Conservation (phyloP, 2,888 invertebrate genomes). For the Meandrusa payeni region DNA sequence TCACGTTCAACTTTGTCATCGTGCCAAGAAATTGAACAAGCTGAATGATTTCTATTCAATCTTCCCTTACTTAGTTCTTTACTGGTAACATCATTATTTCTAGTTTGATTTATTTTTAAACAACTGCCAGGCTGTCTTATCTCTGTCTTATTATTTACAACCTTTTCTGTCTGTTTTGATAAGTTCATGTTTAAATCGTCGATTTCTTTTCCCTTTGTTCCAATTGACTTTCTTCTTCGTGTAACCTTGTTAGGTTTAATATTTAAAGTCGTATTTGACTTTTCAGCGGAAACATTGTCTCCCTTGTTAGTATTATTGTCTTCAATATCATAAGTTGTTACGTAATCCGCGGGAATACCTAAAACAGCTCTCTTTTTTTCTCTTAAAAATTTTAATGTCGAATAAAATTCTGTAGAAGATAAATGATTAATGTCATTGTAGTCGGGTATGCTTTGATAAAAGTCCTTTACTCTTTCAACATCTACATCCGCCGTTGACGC, state of each 20-base stretch:
- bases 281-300: too few species aligned
- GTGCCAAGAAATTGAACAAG: constrained; percentile 74
- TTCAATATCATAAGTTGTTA: constrained; percentile 23
- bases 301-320: too few species aligned
- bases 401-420: constrained; percentile 87
- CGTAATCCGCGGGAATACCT: constrained; percentile 54
- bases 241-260: background rate
- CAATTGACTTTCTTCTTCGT: constrained; percentile 1
- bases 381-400: constrained; percentile 83
- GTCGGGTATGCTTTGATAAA: constrained; percentile 90
- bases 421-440: constrained; percentile 89
- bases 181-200: background rate
- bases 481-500: constrained; percentile 59
- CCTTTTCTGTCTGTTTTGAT: background rate
- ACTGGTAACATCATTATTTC: constrained; percentile 39
- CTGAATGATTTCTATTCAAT: constrained; percentile 65
- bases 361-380: constrained; percentile 82
- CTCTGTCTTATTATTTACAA: constrained; percentile 27
- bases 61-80: constrained; percentile 43
- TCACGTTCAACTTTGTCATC: constrained; percentile 51
- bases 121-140: constrained; percentile 20
- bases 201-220: background rate
- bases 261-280: constrained; percentile 1
- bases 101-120: constrained; percentile 35
- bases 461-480: constrained; percentile 83